Conservation (phyloP, 1,140 invertebrate species). For the Heterodera schachtii region DNA sequence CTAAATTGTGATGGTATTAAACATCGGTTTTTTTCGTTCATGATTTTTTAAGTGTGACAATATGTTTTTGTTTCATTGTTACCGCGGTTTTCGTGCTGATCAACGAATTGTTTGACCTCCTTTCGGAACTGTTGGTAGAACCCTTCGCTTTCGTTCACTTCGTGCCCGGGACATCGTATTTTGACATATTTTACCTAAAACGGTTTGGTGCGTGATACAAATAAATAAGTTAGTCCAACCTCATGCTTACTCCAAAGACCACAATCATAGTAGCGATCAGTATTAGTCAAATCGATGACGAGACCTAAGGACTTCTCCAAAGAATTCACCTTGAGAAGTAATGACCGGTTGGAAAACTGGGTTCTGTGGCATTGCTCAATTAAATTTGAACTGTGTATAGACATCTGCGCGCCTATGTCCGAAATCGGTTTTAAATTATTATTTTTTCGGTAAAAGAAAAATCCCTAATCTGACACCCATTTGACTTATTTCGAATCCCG, state of each 20-base stretch:
- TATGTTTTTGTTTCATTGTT: background rate
- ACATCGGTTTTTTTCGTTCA: no score
- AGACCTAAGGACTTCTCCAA: slow-evolving; percentile 69
- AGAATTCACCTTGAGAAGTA: background rate
- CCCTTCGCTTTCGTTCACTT: slow-evolving; percentile 54
- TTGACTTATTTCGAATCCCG: no score
- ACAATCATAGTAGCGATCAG: slow-evolving; percentile 72
- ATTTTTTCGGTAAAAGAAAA: no score
- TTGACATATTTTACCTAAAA: slow-evolving; percentile 67
- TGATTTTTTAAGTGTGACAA: no score
- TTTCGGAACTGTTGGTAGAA: slow-evolving; percentile 32
- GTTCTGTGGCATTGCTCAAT: no score
- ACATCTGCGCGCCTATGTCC: no score
- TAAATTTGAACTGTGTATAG: no score
- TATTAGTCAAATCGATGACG: slow-evolving; percentile 75
- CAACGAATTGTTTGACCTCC: slow-evolving; percentile 23
- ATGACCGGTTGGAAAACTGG: no score
- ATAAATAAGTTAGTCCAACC: background rate
- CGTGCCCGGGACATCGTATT: slow-evolving; percentile 68
- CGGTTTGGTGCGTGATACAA: slow-evolving; percentile 30
- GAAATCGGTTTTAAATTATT: no score
- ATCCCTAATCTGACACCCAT: no score
- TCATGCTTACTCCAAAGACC: background rate
- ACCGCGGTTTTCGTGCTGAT: slow-evolving; percentile 4
- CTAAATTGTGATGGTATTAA: no score